Evolutionary conservation across 53 echinoderm and acorn worm genomes (phyloP).

Genomic region (Hippasteria phrygiana): DNA sequence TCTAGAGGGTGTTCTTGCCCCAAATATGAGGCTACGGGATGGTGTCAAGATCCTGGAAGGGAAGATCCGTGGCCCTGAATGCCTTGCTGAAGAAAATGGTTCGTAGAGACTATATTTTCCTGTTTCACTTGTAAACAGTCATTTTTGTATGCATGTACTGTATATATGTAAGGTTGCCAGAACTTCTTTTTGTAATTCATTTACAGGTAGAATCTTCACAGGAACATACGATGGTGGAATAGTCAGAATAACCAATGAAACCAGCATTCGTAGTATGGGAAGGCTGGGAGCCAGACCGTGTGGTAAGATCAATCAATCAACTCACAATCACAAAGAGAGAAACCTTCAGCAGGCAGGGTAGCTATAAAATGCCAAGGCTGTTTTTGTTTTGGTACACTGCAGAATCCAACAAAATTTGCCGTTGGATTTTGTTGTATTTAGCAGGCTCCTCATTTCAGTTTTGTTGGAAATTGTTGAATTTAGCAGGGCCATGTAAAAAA

Average conservation of each 20-base stretch:
- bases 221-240: slow-evolving; percentile 90
- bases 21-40: slow-evolving; percentile 64
- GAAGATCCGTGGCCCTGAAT: slow-evolving; percentile 71
- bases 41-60: slow-evolving; percentile 71
- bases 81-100: slow-evolving; percentile 71
- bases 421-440: too few species aligned
- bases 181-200: background rate
- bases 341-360: too few species aligned
- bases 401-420: too few species aligned
- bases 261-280: slow-evolving; percentile 71
- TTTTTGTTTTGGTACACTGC: too few species aligned
- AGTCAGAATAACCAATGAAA: slow-evolving; percentile 78
- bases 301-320: slow-evolving; percentile 75
- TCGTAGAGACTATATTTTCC: background rate
- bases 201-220: slow-evolving; percentile 87
- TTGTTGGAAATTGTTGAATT: too few species aligned
- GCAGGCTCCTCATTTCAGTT: too few species aligned
- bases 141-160: too few species aligned
- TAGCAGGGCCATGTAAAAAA: too few species aligned
- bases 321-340: too few species aligned
- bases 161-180: too few species aligned
- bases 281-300: slow-evolving; percentile 86
- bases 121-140: too few species aligned
- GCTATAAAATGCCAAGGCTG: too few species aligned
- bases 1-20: slow-evolving; percentile 70